Base-by-base conservation (phyloP, 1,140 invertebrate genomes). In the Pogonomyrmex californicus region DNA sequence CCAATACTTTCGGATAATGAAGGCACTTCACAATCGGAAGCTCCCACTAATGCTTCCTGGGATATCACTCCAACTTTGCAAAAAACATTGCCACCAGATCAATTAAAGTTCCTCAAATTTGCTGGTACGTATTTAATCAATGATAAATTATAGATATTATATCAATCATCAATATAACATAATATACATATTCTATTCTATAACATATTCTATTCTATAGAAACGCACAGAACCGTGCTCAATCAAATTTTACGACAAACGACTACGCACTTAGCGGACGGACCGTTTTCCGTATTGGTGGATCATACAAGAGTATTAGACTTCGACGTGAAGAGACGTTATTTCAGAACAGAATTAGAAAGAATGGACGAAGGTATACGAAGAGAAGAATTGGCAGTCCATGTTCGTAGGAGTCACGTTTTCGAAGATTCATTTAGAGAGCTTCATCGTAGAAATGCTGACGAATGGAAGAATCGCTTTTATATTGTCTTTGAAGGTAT, bases 391-490 rank as follows among this genome's bases (percentile, higher is more conserved):
- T 95, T 99, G 12, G 98, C 98, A 3, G 98, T 99, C 0, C 98
- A 98, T 93, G 98, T 99, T 4, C 96, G 98, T 23, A 96, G 98
- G 65, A 97, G 97, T 85, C 97, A 98, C 91, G 97, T 99, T 0
- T 99, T 99, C 94, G 98, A 99, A 94, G 98, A 99, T 93, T 99
- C 98, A 0, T 99, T 98, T 94, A 96, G 98, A 77, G 98, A 99
- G 93, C 95, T 99, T 9, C 98, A 98, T 92, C 96, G 98, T 56
- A 96, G 98, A 70, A 96, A 97, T 54, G 96, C 98, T 9, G 98
- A 98, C 91, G 98, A 99, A 94, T 99, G 98, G 98, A 99, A 99
- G 93, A 98, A 99, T 95, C 95, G 98, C 65, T 99, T 99, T 94
- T 99, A 99, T 93, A 99, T 99, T 92, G 98, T 99, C 0, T 99